These are phyloP conservation scores for Acipenser transmontanus DNA, from an alignment of 2,797 vertebrate species.

Conservation along the genomic window DNA sequence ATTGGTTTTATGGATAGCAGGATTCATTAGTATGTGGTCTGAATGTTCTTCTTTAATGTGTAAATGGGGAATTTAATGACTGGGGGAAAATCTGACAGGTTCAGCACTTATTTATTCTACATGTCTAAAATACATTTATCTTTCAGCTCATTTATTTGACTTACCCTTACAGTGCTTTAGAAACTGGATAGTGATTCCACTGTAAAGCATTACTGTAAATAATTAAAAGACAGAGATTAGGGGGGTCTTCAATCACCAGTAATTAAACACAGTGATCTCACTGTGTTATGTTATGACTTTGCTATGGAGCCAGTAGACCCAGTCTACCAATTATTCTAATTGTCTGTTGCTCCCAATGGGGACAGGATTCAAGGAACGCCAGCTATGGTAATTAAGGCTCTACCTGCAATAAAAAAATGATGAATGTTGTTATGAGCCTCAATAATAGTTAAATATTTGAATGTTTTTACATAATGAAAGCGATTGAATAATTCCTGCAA, in stretches of 20 bases:
- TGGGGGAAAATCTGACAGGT: conserved; percentile 26
- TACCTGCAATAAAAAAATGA: conserved; percentile 37
- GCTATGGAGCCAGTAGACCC: conserved; percentile 18
- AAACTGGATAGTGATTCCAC: conserved; percentile 14
- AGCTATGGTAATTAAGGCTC: conserved; percentile 60
- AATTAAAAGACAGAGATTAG: conserved; percentile 22
- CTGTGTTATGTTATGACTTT: conserved; percentile 17
- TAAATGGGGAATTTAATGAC: conserved; percentile 30
- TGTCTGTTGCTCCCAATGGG: conserved; percentile 39
- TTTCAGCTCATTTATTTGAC: conserved; percentile 14
- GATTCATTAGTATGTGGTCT: conserved; percentile 55
- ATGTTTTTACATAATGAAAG: conserved; percentile 13
- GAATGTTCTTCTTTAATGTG: conserved; percentile 32
- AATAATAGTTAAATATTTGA: not conserved
- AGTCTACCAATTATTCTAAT: conserved; percentile 40
- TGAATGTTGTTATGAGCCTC: conserved; percentile 8
- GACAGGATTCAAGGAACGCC: conserved; percentile 38
- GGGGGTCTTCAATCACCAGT: conserved; percentile 23
- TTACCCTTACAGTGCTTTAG: conserved; percentile 13
- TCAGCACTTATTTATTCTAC: conserved; percentile 13
- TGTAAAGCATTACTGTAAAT: conserved; percentile 14
- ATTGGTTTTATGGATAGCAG: conserved; percentile 43
- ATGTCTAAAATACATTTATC: conserved; percentile 12
- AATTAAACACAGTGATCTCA: conserved; percentile 35
- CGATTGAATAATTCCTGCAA: conserved; percentile 11